A percentile compares a stretch with the other conserved stretches of the same genome.
These are phyloP conservation scores for Trisateles emortualis DNA, from an alignment of 2,888 invertebrate species.

Conservation along the genomic window DNA sequence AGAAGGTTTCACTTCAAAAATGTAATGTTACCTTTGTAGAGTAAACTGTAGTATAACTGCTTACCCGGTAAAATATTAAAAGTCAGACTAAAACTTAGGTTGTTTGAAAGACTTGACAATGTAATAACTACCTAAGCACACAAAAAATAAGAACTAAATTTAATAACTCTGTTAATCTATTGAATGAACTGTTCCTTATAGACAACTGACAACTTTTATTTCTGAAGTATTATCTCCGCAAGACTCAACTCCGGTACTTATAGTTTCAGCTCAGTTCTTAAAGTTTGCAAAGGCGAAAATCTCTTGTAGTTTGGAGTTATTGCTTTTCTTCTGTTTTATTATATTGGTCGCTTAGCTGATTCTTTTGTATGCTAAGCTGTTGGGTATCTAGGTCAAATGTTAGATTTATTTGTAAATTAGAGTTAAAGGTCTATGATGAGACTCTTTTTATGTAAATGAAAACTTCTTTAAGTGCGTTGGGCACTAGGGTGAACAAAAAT, in stretches of 20 bases:
- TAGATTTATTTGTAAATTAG: background rate
- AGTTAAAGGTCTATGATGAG: no score
- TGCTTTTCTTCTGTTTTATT: constrained; percentile 36
- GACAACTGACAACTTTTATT: constrained; percentile 14
- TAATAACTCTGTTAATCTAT: background rate
- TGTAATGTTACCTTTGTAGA: no score
- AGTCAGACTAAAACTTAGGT: no score
- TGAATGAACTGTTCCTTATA: constrained; percentile 7
- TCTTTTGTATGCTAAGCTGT: constrained; percentile 38
- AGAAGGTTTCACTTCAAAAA: no score
- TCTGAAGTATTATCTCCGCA: constrained; percentile 11
- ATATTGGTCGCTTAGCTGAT: constrained; percentile 37
- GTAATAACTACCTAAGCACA: no score
- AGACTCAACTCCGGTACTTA: constrained; percentile 14
- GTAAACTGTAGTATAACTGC: no score
- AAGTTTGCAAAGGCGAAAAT: constrained; percentile 43
- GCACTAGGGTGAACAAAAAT: no score
- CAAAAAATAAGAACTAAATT: background rate
- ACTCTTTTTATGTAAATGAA: no score
- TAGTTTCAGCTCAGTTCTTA: constrained; percentile 27
- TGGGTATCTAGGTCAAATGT: constrained; percentile 11
- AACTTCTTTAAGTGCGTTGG: no score
- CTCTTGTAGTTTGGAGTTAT: constrained; percentile 41
- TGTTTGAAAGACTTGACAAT: no score
- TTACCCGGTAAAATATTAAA: no score